A percentile compares a stretch with the other conserved stretches of the same genome.
phyloP scores from a whole-genome alignment of 2,888 invertebrate species.

The Drosophila greeni region DNA sequence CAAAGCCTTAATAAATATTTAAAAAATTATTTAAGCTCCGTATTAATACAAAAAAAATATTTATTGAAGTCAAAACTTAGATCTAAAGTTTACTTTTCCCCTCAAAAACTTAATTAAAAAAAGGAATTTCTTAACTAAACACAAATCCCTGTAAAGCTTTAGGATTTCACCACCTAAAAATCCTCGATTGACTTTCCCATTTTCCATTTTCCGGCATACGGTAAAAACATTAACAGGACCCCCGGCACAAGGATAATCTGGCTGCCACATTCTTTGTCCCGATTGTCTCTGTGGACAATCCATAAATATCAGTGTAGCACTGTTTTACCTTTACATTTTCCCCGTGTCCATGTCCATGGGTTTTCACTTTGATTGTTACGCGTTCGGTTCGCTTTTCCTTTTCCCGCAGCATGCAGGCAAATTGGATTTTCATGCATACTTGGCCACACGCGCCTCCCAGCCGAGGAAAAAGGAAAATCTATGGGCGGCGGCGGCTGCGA shows the following conservation, averaged over 20 bases:
- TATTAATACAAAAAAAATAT: neutral
- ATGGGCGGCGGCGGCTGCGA: constrained; percentile 21
- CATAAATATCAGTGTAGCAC: constrained; percentile 61
- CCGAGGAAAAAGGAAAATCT: constrained; percentile 19
- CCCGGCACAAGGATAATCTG: constrained; percentile 22
- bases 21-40: too few relatives aligned
- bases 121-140: neutral
- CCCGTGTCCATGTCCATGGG: constrained; percentile 31
- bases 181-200: constrained; percentile 8
- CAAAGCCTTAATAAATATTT: too few relatives aligned
- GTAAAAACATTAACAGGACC: constrained; percentile 16
- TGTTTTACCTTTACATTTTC: constrained; percentile 15
- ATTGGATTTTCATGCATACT: constrained; percentile 73
- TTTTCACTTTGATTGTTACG: constrained; percentile 70
- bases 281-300: constrained; percentile 34
- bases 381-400: constrained; percentile 16
- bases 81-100: neutral
- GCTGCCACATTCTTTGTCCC: constrained; percentile 24
- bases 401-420: constrained; percentile 55
- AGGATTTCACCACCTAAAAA: constrained; percentile 3
- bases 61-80: neutral
- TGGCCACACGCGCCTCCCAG: constrained; percentile 60
- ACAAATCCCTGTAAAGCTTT: neutral
- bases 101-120: neutral
- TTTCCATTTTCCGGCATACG: constrained; percentile 3